These are phyloP conservation scores for Oenanthe oenanthe DNA, from an alignment of 2,113 vertebrate genomes.

Conservation along the genomic window DNA sequence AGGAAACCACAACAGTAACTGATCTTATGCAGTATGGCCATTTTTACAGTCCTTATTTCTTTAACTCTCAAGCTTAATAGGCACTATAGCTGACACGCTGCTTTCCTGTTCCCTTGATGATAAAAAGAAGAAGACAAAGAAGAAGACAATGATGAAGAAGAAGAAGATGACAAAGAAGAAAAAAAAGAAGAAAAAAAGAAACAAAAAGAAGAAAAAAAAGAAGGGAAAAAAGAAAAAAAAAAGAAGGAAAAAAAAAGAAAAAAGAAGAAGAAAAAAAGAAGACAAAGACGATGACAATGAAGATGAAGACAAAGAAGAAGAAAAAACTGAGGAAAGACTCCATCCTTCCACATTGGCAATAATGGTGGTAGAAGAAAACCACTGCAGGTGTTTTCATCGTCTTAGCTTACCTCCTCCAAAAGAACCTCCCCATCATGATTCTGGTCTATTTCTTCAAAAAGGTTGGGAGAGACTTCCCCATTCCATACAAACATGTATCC, in stretches of 20 bases:
- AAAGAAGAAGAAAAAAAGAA: not conserved
- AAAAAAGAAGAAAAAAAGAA: not conserved
- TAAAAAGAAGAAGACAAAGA: not conserved
- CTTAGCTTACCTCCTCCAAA: constrained; percentile 84
- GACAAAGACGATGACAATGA: too few species aligned
- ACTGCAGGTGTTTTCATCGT: not conserved
- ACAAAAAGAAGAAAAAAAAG: not conserved
- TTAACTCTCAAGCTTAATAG: not conserved
- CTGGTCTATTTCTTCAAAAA: constrained; percentile 93
- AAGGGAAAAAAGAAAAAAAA: too few species aligned
- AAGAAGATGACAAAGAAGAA: not conserved
- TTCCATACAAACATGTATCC: constrained; percentile 99
- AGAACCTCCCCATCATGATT: constrained; percentile 84
- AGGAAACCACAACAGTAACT: not conserved
- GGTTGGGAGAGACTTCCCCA: constrained; percentile 85
- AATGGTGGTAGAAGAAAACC: not conserved
- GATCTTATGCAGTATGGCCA: not conserved
- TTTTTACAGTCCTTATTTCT: not conserved
- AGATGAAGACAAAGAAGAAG: not conserved
- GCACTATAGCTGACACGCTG: not conserved
- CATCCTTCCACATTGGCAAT: not conserved
- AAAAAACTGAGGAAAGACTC: not conserved
- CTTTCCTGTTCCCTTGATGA: not conserved
- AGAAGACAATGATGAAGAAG: not conserved
- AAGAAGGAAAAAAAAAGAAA: not conserved